Evolutionary conservation across 2,888 invertebrate genomes (phyloP), one percentile per base, ranked within the genome.

Genomic region (Clitarchus hookeri): DNA sequence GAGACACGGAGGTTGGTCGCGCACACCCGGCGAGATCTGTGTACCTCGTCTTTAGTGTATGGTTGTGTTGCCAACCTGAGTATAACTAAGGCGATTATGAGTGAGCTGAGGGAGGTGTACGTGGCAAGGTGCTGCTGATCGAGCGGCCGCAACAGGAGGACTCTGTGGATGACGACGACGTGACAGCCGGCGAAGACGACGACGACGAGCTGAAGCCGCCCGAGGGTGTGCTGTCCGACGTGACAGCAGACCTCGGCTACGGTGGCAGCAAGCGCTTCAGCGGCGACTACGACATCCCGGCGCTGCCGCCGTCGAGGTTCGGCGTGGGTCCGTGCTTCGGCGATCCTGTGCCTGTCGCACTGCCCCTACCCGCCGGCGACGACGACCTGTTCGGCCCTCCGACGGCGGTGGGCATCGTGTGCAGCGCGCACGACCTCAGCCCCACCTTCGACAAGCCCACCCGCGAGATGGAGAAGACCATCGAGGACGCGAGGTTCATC

Each of bases 401-500:
- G 92, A 91, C 87, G 85, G 83, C 86, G 86, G 86, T 85, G 79
- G 88, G 93, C 93, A 83, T 91, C 44, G 90, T 94, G 89, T 94
- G 94, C 89, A 94, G 93, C 88, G 92, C 93, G 89, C 93, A 92
- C 89, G 95, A 95, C 90, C 92, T 93, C 86, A 96, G 96, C 92
- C 96, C 97, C 88, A 96, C 96, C 90, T 78, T 95, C 96, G 97
- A 97, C 90, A 96, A 96, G 91, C 95, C 96, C 88, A 94, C 96
- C 89, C 94, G 96, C 91, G 97, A 97, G 92, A 96, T 97, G 94
- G 97, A 98, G 92, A 97, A 97, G 92, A 97, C 98, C 90, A 95
- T 97, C 92, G 97, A 97, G 91, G 97, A 97, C 90, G 97, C 98
- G 89, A 95, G 96, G 90, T 98, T 98, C 92, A 97, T 98, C 93